Evolutionary conservation across 2,888 invertebrate genomes (phyloP), one percentile per base, ranked within the genome.

Genomic region (Poecilobothrus nobilitatus): DNA sequence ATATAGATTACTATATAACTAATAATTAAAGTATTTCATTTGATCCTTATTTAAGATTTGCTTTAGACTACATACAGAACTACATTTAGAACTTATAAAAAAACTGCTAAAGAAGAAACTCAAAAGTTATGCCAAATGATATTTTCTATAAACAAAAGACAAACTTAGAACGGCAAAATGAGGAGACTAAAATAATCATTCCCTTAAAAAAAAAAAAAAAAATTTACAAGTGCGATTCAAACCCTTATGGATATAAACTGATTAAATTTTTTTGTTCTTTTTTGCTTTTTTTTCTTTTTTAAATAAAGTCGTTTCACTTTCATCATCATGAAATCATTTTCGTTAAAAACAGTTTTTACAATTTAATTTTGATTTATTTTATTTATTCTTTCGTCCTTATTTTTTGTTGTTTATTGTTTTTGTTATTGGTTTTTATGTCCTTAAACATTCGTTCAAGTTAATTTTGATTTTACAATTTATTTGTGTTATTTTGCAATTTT

Each of bases 241-340:
- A 53, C 18, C 53, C 53, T 53, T 53, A 18, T 18, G 53, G 53
- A 15, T 53, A 53, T 53, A 12, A 53, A 53, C 53, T 53, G 53
- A 53, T 53, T 53, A 53, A 53, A 2, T 53, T 53, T 53, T 2
- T 27, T n/a, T n/a, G n/a, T n/a, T n/a, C 3, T 44, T 44, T 44
- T 44, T 15, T 44, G 10, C 12, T 44, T 44, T 44, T 53, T 4
- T 53, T 53, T 53, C 18, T 53, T 53, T 12, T 53, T 53, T 53
- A 53, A 53, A 53, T 18, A 53, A 53, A 53, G n/a, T 53, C 53
- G 53, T 53, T 53, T 53, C 53, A 53, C 53, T 53, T 53, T 53
- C 53, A 53, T 53, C 53, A 53, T 12, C 15, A 41, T 12, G 15
- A 41, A 12, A 27, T 27, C 27, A 27, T 27, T 27, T 10, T 37